phyloP scores from a whole-genome alignment of 2,888 invertebrate genomes.

The Druceiella hillmani region DNA sequence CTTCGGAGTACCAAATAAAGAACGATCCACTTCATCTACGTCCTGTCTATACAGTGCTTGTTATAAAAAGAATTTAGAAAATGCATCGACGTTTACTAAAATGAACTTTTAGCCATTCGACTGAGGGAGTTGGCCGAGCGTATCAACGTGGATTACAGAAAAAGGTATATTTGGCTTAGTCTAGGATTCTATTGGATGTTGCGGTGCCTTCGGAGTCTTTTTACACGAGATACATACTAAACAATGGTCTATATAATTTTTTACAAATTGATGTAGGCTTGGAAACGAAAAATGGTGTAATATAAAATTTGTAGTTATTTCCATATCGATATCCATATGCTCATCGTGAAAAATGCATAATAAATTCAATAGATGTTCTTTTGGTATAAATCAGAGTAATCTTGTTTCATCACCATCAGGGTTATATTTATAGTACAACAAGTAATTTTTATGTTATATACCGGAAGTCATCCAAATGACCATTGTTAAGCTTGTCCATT shows the following conservation, averaged over 20 bases:
- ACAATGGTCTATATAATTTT: constrained; percentile 20
- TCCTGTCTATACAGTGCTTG: no score
- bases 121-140: constrained; percentile 6
- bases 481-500: no score
- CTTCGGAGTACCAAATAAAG: no score
- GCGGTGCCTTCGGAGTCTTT: constrained; percentile 5
- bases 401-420: constrained; percentile 3
- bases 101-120: constrained; percentile 7
- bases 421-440: constrained; percentile 3
- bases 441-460: background rate
- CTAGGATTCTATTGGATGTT: constrained; percentile 8
- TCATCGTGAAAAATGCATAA: constrained; percentile 24
- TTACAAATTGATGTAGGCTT: constrained; percentile 10
- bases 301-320: constrained; percentile 19
- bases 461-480: background rate
- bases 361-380: constrained; percentile 19
- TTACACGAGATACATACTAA: constrained; percentile 7
- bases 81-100: no score
- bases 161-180: constrained; percentile 6
- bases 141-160: constrained; percentile 3
- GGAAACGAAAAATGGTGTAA: constrained; percentile 13
- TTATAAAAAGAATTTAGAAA: no score
- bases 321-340: constrained; percentile 21
- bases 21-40: no score
- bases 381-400: constrained; percentile 16